These are phyloP conservation scores for Gallinago undulata DNA, from an alignment of 2,113 vertebrate species.

Conservation along the genomic window DNA sequence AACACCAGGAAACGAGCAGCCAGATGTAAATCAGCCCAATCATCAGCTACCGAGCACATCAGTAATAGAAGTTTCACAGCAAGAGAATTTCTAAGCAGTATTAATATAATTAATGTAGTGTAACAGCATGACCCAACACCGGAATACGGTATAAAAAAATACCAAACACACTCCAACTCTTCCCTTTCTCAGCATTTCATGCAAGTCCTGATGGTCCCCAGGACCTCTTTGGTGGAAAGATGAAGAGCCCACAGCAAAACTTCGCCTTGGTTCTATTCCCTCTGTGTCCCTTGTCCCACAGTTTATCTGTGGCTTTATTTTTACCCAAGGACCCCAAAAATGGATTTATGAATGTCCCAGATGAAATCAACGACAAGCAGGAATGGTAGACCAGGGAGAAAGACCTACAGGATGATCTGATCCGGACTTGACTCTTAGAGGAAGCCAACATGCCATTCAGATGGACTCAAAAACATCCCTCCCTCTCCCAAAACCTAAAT, in stretches of 20 bases:
- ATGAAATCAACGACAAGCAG: neutral
- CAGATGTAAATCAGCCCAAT: conserved; percentile 36
- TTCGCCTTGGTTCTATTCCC: neutral
- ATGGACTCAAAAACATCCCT: neutral
- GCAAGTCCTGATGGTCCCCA: neutral
- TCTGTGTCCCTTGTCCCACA: neutral
- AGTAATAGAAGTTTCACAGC: neutral
- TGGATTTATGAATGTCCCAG: rapidly evolving
- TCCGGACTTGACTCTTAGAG: neutral
- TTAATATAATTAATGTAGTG: conserved; percentile 21
- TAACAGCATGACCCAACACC: neutral
- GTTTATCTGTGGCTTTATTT: neutral
- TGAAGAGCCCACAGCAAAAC: neutral
- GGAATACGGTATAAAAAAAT: neutral
- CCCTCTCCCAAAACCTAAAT: neutral
- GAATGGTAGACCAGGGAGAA: neutral
- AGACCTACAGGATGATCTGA: neutral
- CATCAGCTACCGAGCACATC: neutral
- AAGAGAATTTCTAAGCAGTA: neutral
- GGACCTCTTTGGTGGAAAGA: neutral
- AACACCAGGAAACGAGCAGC: conserved; percentile 4
- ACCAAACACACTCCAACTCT: neutral
- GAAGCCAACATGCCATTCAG: neutral
- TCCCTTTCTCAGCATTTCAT: neutral
- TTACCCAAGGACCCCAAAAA: neutral